Evolutionary conservation across 2,888 invertebrate species (phyloP).

Genomic region (Apotomis betuletana): DNA sequence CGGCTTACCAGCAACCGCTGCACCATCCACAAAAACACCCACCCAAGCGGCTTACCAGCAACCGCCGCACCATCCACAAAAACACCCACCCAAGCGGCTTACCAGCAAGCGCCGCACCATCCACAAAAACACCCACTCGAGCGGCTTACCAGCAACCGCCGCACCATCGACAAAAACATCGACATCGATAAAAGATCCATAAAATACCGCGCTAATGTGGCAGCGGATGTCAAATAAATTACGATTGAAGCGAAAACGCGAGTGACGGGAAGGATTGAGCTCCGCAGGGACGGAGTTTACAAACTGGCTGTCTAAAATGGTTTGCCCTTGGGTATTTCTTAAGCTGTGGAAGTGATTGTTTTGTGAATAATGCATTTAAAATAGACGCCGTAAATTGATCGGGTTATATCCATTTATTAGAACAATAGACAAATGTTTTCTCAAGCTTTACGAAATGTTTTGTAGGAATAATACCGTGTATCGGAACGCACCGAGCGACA

Average conservation of each 20-base stretch:
- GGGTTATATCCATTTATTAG: too few species aligned
- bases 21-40: constrained; percentile 7
- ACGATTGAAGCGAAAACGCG: constrained; percentile 6
- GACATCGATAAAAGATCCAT: not conserved
- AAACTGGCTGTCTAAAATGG: not conserved
- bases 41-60: constrained; percentile 1
- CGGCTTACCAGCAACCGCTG: constrained; percentile 3
- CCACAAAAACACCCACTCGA: constrained; percentile 7
- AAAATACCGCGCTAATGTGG: not conserved
- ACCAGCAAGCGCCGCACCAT: not conserved
- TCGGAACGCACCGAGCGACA: too few species aligned
- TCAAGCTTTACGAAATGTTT: too few species aligned
- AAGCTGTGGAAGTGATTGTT: not conserved
- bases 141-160: constrained; percentile 2
- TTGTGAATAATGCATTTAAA: not conserved
- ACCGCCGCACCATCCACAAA: constrained; percentile 9
- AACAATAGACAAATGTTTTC: too few species aligned
- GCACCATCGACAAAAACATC: constrained; percentile 10
- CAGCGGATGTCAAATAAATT: constrained; percentile 23
- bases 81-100: constrained; percentile 1
- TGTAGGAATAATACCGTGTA: too few species aligned
- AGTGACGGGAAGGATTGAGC: constrained; percentile 1
- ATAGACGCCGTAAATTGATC: too few species aligned
- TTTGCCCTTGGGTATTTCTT: not conserved
- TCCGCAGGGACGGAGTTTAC: not conserved